Evolutionary conservation across 2,113 vertebrate species (phyloP).

Genomic region (Gracilinanus agilis): DNA sequence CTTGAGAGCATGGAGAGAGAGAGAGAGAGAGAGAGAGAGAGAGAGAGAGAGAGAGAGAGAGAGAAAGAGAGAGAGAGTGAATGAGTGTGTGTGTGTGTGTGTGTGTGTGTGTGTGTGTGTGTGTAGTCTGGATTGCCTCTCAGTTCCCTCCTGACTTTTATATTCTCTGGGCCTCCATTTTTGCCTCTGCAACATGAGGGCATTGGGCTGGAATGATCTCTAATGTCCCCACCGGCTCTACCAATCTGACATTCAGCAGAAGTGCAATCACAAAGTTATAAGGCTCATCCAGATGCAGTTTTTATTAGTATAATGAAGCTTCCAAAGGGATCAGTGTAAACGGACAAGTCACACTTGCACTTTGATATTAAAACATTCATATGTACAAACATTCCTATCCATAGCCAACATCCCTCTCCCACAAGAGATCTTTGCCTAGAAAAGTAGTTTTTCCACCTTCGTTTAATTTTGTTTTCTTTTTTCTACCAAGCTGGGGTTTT

Average conservation of each 20-base stretch:
- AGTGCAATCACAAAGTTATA: not conserved
- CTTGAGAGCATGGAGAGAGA: not conserved
- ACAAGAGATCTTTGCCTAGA: not conserved
- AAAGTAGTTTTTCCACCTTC: not conserved
- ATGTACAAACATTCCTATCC: not conserved
- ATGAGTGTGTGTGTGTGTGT: no score
- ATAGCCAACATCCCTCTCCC: not conserved
- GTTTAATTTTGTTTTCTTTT: not conserved
- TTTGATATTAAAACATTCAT: not conserved
- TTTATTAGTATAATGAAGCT: slow-evolving; percentile 68
- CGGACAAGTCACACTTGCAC: not conserved
- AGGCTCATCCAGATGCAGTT: not conserved
- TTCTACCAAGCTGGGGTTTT: not conserved
- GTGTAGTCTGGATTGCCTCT: not conserved
- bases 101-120: not conserved
- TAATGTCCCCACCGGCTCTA: not conserved
- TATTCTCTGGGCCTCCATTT: not conserved
- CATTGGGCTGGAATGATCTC: not conserved
- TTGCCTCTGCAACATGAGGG: not conserved
- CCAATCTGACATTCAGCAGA: not conserved
- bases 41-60: no score
- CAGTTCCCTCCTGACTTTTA: not conserved
- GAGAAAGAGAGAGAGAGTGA: not conserved
- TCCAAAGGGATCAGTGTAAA: not conserved
- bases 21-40: no score